phyloP scores from a whole-genome alignment of 2,113 vertebrate genomes.

The Oryzias melastigma region DNA sequence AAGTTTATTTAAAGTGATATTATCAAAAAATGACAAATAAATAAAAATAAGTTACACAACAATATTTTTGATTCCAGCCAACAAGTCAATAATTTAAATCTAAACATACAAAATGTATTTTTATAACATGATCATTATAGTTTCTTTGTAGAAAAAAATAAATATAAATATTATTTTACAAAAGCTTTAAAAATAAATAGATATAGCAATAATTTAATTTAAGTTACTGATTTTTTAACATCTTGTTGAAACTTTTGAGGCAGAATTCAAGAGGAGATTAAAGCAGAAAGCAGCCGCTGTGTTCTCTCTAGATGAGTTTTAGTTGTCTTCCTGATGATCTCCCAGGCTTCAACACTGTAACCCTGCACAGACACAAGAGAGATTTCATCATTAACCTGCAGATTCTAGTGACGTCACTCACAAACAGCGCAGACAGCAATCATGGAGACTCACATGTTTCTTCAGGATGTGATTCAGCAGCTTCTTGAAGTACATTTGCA shows the following conservation, averaged over 20 bases:
- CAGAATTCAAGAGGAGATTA: slow-evolving; percentile 1
- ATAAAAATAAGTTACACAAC: no score
- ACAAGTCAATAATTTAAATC: no score
- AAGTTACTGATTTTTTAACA: no score
- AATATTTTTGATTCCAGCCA: no score
- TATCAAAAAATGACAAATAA: no score
- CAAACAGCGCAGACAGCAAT: neutral
- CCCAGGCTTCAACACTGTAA: slow-evolving; percentile 60
- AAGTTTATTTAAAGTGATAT: no score
- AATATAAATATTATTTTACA: neutral
- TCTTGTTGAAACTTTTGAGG: no score
- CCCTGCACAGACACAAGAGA: slow-evolving; percentile 38
- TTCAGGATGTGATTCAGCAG: slow-evolving; percentile 2
- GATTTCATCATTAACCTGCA: fast-evolving
- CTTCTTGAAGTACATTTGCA: slow-evolving; percentile 18
- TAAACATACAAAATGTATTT: no score
- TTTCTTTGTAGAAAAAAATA: neutral
- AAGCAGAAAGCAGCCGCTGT: slow-evolving; percentile 37
- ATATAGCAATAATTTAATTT: no score
- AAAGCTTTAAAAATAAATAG: neutral
- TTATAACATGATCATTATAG: neutral
- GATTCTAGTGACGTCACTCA: neutral
- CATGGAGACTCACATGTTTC: neutral
- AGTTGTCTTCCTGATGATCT: slow-evolving; percentile 58
- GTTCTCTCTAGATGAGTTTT: slow-evolving; percentile 34